Evolutionary conservation across 2,113 vertebrate genomes (phyloP).

Genomic region (Centropus unirufus): DNA sequence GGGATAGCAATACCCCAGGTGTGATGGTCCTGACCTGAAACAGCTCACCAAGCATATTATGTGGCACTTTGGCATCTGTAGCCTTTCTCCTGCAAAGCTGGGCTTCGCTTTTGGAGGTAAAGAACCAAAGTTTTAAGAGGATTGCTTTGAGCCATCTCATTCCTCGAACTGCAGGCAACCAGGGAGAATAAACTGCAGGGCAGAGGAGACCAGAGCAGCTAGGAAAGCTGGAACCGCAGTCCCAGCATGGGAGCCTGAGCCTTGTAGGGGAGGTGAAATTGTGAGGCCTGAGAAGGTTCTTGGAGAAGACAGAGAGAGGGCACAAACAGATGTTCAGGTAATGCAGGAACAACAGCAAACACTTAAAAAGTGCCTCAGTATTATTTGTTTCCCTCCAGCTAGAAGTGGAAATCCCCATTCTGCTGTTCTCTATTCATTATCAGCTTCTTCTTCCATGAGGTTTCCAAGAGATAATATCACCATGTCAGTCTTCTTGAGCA

Average conservation of each 20-base stretch:
- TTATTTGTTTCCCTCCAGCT: background rate
- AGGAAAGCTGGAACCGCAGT: background rate
- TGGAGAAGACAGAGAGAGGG: background rate
- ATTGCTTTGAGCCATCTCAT: background rate
- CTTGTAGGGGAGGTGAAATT: background rate
- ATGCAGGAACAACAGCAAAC: background rate
- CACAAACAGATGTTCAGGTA: background rate
- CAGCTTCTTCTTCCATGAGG: background rate
- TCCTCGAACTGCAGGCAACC: background rate
- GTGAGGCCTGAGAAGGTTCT: background rate
- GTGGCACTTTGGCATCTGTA: background rate
- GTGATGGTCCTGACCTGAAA: background rate
- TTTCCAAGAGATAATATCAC: background rate
- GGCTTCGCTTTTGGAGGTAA: background rate
- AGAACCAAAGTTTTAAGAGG: background rate
- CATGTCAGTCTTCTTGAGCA: background rate
- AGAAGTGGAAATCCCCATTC: background rate
- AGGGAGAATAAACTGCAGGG: background rate
- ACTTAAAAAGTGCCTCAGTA: background rate
- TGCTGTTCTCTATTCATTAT: background rate
- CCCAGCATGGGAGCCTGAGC: accelerated
- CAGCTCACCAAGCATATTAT: background rate
- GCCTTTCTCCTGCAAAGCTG: background rate
- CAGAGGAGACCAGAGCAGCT: background rate
- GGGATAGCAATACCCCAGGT: background rate